Evolutionary conservation across 2,113 vertebrate species (phyloP), one percentile per base, ranked within the genome.

Genomic region (Heteronetta atricapilla): DNA sequence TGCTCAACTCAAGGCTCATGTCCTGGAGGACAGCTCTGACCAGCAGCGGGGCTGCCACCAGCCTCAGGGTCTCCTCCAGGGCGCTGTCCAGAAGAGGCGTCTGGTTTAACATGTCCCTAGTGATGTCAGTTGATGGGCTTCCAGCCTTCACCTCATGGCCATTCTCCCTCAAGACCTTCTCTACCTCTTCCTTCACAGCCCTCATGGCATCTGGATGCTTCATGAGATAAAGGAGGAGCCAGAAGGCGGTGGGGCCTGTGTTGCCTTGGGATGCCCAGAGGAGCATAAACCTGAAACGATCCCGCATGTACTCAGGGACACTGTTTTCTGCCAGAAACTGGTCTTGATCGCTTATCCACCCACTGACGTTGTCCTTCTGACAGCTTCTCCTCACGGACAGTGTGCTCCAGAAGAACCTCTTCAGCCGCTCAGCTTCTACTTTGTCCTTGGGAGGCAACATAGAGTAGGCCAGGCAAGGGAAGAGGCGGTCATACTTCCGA

Each of bases 231-330:
- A 99, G 59, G n/a, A 99, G 98, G 33, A 98, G 96, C 99, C 99
- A 99, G 97, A 99, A 99, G 0, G 98, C 78, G 18, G 98, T 95
- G 0, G 99, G 98, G 1, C 99, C 99, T 0, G 99, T 99, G 93
- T 99, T 99, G 6, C 98, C 97, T 89, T 99, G 99, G 52, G 99
- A 99, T 3, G 99, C 99, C 99, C 99, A 99, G 21, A 99, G 98
- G 12, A 99, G 98, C 93, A 99, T 75, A 69, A 99, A 98, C 98
- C 98, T 98, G 92, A 98, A 98, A 20, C 97, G 97, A 87, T 96
- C 95, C 80, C 97, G 94, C 98, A 99, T 99, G 34, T 90, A 89
- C 5, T 98, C 96, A 0, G 97, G 53, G 10, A 98, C 74, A 0
- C 98, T 98, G 0, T 6, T 5, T 60, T 99, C 98, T 13, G 80